Percentiles rank a stretch among this genome's conserved stretches.
phyloP scores from a whole-genome alignment of 1,140 invertebrate species.

The Achatina immaculata region DNA sequence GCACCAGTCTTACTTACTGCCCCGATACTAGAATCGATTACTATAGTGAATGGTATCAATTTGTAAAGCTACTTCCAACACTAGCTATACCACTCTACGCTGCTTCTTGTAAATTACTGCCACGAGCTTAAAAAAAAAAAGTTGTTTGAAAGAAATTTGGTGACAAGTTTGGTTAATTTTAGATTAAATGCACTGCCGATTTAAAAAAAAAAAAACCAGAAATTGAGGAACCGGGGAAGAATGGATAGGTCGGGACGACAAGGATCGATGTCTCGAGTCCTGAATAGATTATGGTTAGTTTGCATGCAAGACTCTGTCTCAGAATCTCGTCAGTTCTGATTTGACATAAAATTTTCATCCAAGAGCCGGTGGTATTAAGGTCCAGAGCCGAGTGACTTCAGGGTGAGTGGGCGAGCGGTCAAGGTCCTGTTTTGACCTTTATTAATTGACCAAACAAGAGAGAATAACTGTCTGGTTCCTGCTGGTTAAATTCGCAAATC shows the following conservation, averaged over 20 bases:
- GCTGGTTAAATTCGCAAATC: conserved; percentile 18
- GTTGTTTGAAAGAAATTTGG: no score
- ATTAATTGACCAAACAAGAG: conserved; percentile 35
- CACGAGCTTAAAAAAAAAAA: no score
- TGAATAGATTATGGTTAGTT: conserved; percentile 21
- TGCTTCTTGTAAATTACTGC: no score
- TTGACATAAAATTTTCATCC: conserved; percentile 34
- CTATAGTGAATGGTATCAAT: neutral
- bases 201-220: neutral
- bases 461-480: conserved; percentile 27
- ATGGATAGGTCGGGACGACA: neutral
- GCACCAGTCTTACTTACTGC: neutral
- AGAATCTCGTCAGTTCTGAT: conserved; percentile 14
- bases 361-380: conserved; percentile 16
- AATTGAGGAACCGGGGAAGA: no score
- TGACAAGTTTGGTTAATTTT: no score
- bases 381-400: neutral
- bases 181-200: neutral
- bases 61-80: no score
- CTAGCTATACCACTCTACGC: no score
- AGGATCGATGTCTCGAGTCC: conserved; percentile 7
- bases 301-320: conserved; percentile 20
- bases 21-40: neutral
- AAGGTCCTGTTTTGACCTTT: conserved; percentile 33
- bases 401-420: conserved; percentile 23